Evolutionary conservation across 2,113 vertebrate genomes (phyloP).

Genomic region (Poeciliopsis prolifica): DNA sequence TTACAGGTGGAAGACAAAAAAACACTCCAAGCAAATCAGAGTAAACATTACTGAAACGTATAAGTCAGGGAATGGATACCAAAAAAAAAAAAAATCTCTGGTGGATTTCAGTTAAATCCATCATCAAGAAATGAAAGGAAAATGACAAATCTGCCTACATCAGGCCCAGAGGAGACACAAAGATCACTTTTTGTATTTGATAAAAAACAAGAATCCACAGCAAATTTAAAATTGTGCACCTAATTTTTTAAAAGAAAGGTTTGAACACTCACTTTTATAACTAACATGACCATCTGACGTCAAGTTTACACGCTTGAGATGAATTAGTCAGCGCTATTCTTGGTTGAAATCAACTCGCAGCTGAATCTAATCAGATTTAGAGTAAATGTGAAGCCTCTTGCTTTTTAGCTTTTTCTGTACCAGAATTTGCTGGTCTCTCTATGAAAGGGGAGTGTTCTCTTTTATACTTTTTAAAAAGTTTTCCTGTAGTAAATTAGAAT

Average conservation of each 20-base stretch:
- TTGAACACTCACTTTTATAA: background rate
- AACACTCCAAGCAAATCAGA: no score
- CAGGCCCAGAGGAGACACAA: no score
- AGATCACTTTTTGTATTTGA: no score
- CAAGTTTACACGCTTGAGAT: background rate
- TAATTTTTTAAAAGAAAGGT: background rate
- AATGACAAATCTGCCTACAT: no score
- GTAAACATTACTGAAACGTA: no score
- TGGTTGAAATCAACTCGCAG: background rate
- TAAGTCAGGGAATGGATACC: no score
- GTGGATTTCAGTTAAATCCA: no score
- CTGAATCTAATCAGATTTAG: background rate
- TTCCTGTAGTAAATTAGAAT: conserved; percentile 10
- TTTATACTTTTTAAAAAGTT: background rate
- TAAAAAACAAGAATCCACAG: no score
- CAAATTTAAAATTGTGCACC: no score
- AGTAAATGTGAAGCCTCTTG: background rate
- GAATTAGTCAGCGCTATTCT: background rate
- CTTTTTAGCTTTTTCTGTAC: background rate
- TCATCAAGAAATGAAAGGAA: no score
- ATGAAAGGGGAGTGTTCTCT: background rate
- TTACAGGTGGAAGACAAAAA: no score
- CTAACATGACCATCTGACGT: background rate
- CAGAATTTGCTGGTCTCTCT: background rate
- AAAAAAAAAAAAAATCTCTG: no score